These are phyloP conservation scores for Cosmia pyralina DNA, from an alignment of 2,888 invertebrate genomes.

Conservation along the genomic window DNA sequence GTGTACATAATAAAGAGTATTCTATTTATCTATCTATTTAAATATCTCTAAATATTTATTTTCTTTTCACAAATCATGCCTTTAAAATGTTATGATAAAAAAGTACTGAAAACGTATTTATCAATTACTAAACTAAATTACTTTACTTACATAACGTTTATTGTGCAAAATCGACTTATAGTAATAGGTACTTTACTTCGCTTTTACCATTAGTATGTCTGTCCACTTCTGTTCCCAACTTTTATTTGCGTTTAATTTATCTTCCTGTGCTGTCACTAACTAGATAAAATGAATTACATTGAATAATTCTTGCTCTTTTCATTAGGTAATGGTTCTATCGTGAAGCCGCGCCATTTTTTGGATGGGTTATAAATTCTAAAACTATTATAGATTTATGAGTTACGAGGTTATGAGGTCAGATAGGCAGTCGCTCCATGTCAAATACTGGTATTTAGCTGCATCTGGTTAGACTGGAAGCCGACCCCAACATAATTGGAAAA, in stretches of 20 bases:
- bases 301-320: slow-evolving; percentile 39
- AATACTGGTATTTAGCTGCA: too few species aligned
- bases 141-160: too few species aligned
- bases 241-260: slow-evolving; percentile 46
- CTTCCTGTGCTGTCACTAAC: slow-evolving; percentile 28
- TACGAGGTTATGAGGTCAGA: too few species aligned
- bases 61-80: background rate
- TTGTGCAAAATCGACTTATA: too few species aligned
- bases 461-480: too few species aligned
- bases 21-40: too few species aligned
- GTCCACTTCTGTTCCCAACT: slow-evolving; percentile 20
- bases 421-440: too few species aligned
- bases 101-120: too few species aligned
- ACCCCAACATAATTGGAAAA: too few species aligned
- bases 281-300: slow-evolving; percentile 39
- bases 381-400: too few species aligned
- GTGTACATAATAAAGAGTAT: too few species aligned
- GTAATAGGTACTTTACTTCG: slow-evolving; percentile 3
- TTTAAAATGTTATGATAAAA: background rate
- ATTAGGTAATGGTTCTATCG: slow-evolving; percentile 35
- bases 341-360: slow-evolving; percentile 26
- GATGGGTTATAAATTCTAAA: slow-evolving; percentile 29
- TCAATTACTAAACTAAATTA: too few species aligned
- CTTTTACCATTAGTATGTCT: slow-evolving; percentile 16
- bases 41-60: background rate